Evolutionary conservation across 1,140 invertebrate genomes (phyloP).

Genomic region (Xylocopa sonorina): DNA sequence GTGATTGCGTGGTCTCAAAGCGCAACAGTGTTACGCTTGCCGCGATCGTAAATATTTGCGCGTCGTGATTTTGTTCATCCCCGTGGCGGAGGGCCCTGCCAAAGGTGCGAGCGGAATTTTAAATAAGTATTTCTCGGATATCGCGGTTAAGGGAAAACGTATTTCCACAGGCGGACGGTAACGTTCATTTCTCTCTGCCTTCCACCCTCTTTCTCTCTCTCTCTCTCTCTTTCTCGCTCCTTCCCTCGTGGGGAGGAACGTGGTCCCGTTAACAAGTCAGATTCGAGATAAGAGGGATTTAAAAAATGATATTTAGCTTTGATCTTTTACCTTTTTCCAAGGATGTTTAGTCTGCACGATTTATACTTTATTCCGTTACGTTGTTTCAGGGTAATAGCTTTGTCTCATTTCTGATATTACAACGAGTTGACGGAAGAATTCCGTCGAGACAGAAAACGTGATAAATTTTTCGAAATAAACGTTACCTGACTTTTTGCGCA

Average conservation of each 20-base stretch:
- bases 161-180: slow-evolving; percentile 37
- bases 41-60: slow-evolving; percentile 58
- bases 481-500: too few relatives aligned
- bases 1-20: slow-evolving; percentile 24
- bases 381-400: too few relatives aligned
- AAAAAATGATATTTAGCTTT: not conserved
- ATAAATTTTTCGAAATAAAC: not conserved
- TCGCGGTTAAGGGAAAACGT: slow-evolving; percentile 51
- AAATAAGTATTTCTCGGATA: slow-evolving; percentile 54
- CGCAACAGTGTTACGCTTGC: slow-evolving; percentile 14
- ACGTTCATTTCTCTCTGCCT: slow-evolving; percentile 46
- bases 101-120: slow-evolving; percentile 56
- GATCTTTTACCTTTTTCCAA: not conserved
- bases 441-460: not conserved
- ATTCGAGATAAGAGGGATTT: not conserved
- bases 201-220: too few relatives aligned
- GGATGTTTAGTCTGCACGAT: not conserved
- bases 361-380: too few relatives aligned
- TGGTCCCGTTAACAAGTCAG: slow-evolving; percentile 2
- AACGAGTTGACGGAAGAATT: not conserved
- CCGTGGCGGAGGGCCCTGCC: slow-evolving; percentile 6
- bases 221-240: too few relatives aligned
- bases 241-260: slow-evolving; percentile 28
- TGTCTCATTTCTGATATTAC: too few relatives aligned
- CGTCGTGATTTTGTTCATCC: slow-evolving; percentile 56